Percentiles rank a stretch among this genome's conserved stretches.
Conservation (phyloP, 2,888 invertebrate species). For the Epiblema foenella region DNA sequence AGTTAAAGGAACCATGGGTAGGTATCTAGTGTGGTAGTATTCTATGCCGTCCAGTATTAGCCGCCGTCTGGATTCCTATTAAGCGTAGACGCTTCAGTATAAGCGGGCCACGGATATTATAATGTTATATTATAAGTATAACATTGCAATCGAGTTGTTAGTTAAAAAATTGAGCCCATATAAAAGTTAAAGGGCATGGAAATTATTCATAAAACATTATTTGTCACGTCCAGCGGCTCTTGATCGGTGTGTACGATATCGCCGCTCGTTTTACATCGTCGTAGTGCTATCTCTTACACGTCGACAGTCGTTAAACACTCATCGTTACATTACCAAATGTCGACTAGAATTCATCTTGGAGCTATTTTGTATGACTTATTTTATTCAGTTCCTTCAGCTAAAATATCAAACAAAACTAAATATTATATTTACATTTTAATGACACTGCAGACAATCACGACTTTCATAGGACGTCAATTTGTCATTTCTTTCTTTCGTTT, state of each 20-base stretch:
- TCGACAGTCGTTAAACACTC: constrained; percentile 53
- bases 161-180: not conserved
- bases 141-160: not conserved
- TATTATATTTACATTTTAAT: no score
- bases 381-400: not conserved
- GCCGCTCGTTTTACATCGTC: constrained; percentile 62
- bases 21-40: no score
- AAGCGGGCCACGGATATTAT: not conserved
- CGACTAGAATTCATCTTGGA: constrained; percentile 19
- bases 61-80: no score
- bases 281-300: constrained; percentile 50
- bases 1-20: no score
- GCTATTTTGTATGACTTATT: not conserved
- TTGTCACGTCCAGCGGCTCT: constrained; percentile 18
- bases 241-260: constrained; percentile 33
- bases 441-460: no score
- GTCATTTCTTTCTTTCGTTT: no score
- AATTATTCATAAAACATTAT: not conserved
- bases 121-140: no score
- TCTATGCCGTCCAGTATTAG: no score
- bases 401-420: not conserved
- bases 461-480: no score
- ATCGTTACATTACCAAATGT: constrained; percentile 36
- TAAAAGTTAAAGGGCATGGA: not conserved
- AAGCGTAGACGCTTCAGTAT: not conserved